Percentiles rank a stretch among this genome's conserved stretches.
phyloP scores from a whole-genome alignment of 92 coral and sea anemone species.

The Virgularia gustaviana region DNA sequence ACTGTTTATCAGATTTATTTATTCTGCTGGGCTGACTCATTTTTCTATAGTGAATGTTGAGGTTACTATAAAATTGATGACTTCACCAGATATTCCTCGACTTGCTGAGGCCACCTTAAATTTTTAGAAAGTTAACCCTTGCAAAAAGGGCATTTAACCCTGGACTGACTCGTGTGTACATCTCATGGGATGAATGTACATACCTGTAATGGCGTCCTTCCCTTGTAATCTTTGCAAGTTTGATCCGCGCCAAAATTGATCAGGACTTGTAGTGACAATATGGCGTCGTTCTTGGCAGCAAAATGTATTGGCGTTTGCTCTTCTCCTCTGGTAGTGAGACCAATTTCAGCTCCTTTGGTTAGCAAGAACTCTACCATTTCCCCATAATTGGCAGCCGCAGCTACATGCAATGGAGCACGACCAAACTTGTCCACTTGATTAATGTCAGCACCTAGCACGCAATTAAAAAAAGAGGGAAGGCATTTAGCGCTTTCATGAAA shows the following conservation, averaged over 20 bases:
- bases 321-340: conserved; percentile 9
- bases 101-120: too few species aligned
- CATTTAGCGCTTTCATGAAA: neutral
- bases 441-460: conserved; percentile 9
- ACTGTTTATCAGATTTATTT: too few species aligned
- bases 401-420: conserved; percentile 28
- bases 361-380: conserved; percentile 27
- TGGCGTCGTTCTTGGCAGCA: conserved; percentile 25
- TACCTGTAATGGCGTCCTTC: conserved; percentile 32
- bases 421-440: conserved; percentile 31
- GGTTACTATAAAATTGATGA: too few species aligned
- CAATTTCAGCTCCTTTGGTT: conserved; percentile 22
- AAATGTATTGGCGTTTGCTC: conserved; percentile 17
- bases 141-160: too few species aligned
- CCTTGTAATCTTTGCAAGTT: conserved; percentile 27
- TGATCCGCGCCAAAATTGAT: conserved; percentile 27
- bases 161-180: neutral
- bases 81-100: too few species aligned
- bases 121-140: too few species aligned
- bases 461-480: neutral
- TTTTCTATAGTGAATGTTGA: too few species aligned
- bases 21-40: too few species aligned
- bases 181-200: neutral
- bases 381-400: conserved; percentile 20
- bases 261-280: conserved; percentile 7